phyloP scores from a whole-genome alignment of 2,113 vertebrate genomes.

The Mugil cephalus region DNA sequence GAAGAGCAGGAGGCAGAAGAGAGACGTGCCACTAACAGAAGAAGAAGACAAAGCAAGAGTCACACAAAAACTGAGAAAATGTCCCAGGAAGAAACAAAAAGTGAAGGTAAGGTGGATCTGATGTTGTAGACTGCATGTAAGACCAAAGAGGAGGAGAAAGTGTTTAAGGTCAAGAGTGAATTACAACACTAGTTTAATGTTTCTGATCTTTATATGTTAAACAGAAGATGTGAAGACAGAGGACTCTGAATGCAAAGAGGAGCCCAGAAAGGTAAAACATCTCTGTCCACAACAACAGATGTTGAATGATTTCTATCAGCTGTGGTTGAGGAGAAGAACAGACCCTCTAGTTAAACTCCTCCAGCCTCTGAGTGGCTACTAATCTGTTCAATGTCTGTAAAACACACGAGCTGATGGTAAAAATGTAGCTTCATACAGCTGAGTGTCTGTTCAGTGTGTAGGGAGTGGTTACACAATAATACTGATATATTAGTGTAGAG shows the following conservation, averaged over 20 bases:
- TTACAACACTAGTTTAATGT: too few relatives aligned
- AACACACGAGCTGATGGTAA: too few relatives aligned
- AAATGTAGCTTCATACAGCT: too few relatives aligned
- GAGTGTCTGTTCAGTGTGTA: too few relatives aligned
- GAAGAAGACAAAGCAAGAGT: slow-evolving; percentile 61
- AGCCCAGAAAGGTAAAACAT: slow-evolving; percentile 87
- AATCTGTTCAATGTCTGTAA: too few relatives aligned
- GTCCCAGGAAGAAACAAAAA: too few relatives aligned
- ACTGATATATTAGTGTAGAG: too few relatives aligned
- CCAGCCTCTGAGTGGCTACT: too few relatives aligned
- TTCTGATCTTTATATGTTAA: slow-evolving; percentile 15
- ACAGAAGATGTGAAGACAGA: slow-evolving; percentile 88
- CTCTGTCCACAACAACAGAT: accelerated
- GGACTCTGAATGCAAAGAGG: slow-evolving; percentile 88
- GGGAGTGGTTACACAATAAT: too few relatives aligned
- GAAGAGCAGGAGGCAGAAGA: slow-evolving; percentile 70
- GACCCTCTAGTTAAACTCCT: too few relatives aligned
- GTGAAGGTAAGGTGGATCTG: slow-evolving; percentile 65
- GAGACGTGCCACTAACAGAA: slow-evolving; percentile 74
- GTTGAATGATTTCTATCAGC: too few relatives aligned
- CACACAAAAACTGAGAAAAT: slow-evolving; percentile 51
- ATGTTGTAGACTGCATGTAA: background rate
- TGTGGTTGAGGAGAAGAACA: background rate
- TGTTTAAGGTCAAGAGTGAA: too few relatives aligned
- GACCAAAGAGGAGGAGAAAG: accelerated